These are phyloP conservation scores for Sebastes glaucus DNA, from an alignment of 2,797 vertebrate genomes.

Conservation along the genomic window DNA sequence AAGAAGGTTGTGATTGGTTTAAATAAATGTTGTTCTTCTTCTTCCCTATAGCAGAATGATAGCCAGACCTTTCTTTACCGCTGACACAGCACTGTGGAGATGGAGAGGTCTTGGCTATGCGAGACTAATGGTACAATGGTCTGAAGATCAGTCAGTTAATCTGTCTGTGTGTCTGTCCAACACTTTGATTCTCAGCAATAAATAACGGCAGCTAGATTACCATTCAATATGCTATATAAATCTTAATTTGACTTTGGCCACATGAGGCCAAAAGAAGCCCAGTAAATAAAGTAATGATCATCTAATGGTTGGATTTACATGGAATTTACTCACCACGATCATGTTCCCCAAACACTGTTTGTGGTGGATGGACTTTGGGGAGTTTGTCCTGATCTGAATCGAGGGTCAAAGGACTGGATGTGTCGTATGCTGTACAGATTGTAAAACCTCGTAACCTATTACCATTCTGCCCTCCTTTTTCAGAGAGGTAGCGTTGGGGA, in stretches of 20 bases:
- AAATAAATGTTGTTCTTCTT: neutral
- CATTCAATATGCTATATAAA: neutral
- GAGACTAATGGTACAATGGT: neutral
- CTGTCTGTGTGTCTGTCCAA: neutral
- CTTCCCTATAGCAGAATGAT: no score
- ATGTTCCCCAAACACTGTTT: neutral
- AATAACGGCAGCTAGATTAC: neutral
- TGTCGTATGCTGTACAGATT: neutral
- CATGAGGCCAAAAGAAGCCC: neutral
- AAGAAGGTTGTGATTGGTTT: neutral
- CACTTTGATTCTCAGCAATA: neutral
- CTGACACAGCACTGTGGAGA: no score
- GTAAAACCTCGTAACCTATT: no score
- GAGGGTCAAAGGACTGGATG: neutral
- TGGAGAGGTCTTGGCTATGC: no score
- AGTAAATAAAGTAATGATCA: neutral
- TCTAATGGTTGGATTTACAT: neutral
- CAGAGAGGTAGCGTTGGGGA: no score
- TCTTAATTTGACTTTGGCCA: neutral
- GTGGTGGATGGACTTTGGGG: neutral
- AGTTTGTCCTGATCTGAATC: neutral
- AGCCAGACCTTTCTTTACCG: no score
- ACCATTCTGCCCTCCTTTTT: no score
- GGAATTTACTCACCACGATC: neutral
- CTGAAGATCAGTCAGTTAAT: neutral